Percentiles rank a stretch among this genome's conserved stretches.
phyloP scores from a whole-genome alignment of 1,140 invertebrate species.

The Andricus grossulariae region DNA sequence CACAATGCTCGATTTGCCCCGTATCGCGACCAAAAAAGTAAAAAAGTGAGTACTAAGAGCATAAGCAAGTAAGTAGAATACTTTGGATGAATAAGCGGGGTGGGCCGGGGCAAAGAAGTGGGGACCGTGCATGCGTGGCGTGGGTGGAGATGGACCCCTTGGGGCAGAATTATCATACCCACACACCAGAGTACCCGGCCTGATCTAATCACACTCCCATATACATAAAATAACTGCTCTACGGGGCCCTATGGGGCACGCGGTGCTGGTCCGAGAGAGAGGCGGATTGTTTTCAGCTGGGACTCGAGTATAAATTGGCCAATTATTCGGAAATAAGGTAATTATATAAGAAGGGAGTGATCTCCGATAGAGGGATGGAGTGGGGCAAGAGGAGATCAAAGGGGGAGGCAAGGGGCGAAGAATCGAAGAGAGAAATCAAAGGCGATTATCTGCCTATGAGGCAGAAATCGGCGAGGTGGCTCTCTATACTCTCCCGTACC shows the following conservation, averaged over 20 bases:
- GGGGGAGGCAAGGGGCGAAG: conserved; percentile 49
- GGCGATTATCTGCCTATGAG: conserved; percentile 75
- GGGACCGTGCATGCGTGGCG: conserved; percentile 58
- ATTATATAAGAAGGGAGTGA: conserved; percentile 76
- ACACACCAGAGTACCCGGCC: conserved; percentile 63
- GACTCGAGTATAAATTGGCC: conserved; percentile 76
- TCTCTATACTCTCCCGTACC: conserved; percentile 61
- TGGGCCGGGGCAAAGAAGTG: conserved; percentile 40
- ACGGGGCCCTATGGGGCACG: conserved; percentile 71
- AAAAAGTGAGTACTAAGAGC: conserved; percentile 41
- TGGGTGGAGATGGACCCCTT: conserved; percentile 72
- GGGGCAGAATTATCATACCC: conserved; percentile 76
- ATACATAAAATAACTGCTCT: conserved; percentile 76
- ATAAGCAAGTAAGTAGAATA: conserved; percentile 43
- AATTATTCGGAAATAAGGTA: conserved; percentile 77
- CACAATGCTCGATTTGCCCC: conserved; percentile 5
- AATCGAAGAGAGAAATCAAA: conserved; percentile 77
- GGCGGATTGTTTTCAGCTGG: conserved; percentile 75
- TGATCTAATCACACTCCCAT: conserved; percentile 76
- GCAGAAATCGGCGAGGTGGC: conserved; percentile 69
- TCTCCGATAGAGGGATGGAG: conserved; percentile 60
- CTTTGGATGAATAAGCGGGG: conserved; percentile 36
- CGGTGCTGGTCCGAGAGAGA: conserved; percentile 57
- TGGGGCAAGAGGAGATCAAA: conserved; percentile 47
- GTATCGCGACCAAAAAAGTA: conserved; percentile 47